Percentiles rank a stretch among this genome's conserved stretches.
These are phyloP conservation scores for Steromphala cineraria DNA, from an alignment of 2,888 invertebrate species.

Conservation along the genomic window DNA sequence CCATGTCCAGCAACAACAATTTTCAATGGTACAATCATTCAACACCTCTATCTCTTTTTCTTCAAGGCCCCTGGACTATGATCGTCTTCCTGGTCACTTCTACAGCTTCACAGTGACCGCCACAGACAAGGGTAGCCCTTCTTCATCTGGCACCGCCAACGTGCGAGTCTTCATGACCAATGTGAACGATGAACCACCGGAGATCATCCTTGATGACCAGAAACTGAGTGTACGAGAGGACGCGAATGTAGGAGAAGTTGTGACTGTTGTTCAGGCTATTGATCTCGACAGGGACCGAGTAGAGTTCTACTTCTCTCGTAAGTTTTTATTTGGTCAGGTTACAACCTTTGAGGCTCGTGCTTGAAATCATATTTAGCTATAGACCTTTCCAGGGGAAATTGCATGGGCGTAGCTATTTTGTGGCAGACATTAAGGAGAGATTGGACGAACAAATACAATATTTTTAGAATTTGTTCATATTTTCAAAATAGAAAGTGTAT, in stretches of 20 bases:
- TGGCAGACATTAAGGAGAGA: no score
- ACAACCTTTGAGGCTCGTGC: no score
- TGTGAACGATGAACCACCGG: slow-evolving; percentile 96
- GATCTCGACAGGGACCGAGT: slow-evolving; percentile 98
- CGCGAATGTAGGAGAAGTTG: slow-evolving; percentile 84
- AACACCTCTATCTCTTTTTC: no score
- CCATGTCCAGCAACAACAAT: no score
- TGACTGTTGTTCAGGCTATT: slow-evolving; percentile 96
- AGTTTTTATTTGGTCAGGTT: slow-evolving; percentile 20
- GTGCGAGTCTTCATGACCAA: slow-evolving; percentile 97
- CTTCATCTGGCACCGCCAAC: slow-evolving; percentile 93
- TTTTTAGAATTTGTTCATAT: no score
- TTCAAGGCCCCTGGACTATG: slow-evolving; percentile 70
- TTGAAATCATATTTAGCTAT: no score
- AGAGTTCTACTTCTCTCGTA: slow-evolving; percentile 82
- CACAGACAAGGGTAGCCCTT: slow-evolving; percentile 94
- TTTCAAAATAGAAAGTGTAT: no score
- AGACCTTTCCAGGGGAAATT: no score
- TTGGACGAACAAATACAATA: no score
- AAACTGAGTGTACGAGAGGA: slow-evolving; percentile 60
- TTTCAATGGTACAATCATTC: no score
- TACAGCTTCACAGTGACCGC: slow-evolving; percentile 93
- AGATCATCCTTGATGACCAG: slow-evolving; percentile 52
- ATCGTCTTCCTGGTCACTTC: slow-evolving; percentile 77
- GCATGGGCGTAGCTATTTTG: no score